Evolutionary conservation across 2,888 invertebrate species (phyloP).

Genomic region (Amblyjoppa fuscipennis): DNA sequence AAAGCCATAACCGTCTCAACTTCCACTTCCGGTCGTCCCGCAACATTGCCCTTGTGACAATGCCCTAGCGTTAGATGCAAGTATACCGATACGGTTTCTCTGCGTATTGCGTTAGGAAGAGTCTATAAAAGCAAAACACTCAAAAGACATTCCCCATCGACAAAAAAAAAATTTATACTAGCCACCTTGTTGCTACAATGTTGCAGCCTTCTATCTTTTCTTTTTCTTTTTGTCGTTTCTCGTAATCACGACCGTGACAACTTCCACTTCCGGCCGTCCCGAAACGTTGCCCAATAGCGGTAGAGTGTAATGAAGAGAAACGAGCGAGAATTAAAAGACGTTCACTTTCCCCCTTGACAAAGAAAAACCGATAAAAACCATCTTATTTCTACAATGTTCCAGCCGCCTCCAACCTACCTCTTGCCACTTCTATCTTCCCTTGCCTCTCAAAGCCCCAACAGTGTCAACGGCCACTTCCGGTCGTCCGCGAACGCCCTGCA

Average conservation of each 20-base stretch:
- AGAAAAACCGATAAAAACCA: no score
- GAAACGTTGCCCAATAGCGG: no score
- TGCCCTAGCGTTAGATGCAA: neutral
- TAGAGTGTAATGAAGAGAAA: neutral
- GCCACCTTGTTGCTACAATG: neutral
- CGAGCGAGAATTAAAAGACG: neutral
- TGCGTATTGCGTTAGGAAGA: no score
- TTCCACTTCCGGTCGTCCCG: conserved; percentile 21
- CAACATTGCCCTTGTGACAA: no score
- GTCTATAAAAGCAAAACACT: neutral
- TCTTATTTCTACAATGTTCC: no score
- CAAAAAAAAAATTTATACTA: neutral
- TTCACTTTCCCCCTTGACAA: neutral
- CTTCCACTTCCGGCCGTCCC: conserved; percentile 21
- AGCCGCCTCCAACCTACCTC: no score
- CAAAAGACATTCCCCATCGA: neutral
- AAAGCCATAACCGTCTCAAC: conserved; percentile 13
- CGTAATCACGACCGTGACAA: conserved; percentile 13
- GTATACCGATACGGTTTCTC: conserved; percentile 1
- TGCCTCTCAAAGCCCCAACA: no score
- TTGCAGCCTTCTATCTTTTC: conserved; percentile 28
- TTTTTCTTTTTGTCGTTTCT: neutral
- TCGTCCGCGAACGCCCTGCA: no score
- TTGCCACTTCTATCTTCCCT: no score
- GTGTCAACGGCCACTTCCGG: no score